Percentiles rank a stretch among this genome's conserved stretches.
Evolutionary conservation across 1,140 invertebrate genomes (phyloP).

Genomic region (Monomorium pharaonis): DNA sequence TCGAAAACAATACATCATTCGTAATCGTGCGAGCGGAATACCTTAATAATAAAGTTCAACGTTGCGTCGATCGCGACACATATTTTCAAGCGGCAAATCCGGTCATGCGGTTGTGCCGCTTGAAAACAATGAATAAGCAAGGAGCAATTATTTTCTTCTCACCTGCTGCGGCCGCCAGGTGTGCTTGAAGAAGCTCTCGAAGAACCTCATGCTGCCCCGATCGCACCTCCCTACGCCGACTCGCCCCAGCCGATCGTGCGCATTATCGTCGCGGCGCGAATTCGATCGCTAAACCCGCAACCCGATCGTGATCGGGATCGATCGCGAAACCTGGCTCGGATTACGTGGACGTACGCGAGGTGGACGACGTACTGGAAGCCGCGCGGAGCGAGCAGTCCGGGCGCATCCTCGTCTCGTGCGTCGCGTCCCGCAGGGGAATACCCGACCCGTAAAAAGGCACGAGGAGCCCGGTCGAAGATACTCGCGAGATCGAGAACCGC

Average conservation of each 20-base stretch:
- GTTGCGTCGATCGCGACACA: not conserved
- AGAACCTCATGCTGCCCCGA: constrained; percentile 78
- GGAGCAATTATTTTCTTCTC: not conserved
- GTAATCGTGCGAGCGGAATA: not conserved
- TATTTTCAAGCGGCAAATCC: not conserved
- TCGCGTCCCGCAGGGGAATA: too few species aligned
- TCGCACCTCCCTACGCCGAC: not conserved
- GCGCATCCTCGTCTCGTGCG: not conserved
- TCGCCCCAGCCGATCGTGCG: not conserved
- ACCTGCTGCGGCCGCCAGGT: constrained; percentile 80
- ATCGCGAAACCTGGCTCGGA: not conserved
- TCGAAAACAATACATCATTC: not conserved
- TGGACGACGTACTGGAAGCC: not conserved
- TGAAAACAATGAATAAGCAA: not conserved
- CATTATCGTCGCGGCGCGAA: constrained; percentile 3
- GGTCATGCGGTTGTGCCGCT: not conserved
- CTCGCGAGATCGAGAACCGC: constrained; percentile 45
- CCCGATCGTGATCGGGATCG: constrained; percentile 11
- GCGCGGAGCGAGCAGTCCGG: not conserved
- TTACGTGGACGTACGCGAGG: not conserved
- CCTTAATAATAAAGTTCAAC: not conserved
- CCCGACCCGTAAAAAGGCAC: too few species aligned
- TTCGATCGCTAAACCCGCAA: not conserved
- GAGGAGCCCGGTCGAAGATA: not conserved
- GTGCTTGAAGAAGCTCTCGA: constrained; percentile 80